phyloP scores from a whole-genome alignment of 2,113 vertebrate genomes.

The Brienomyrus brachyistius region DNA sequence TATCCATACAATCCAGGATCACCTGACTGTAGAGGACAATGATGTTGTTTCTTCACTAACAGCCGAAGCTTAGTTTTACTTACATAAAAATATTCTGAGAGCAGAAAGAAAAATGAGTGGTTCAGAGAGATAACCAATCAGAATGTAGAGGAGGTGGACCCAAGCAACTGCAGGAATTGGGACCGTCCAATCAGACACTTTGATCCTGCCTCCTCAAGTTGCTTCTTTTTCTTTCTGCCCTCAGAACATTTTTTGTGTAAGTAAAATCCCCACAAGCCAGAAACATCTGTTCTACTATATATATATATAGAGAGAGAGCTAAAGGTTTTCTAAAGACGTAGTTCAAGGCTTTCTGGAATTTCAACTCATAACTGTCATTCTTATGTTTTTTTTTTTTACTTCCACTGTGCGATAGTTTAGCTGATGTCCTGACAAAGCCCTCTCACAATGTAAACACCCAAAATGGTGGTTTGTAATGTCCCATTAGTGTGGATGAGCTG shows the following conservation, averaged over 20 bases:
- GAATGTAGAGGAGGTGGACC: background rate
- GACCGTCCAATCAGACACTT: background rate
- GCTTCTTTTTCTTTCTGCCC: background rate
- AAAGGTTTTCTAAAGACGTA: background rate
- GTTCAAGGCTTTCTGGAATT: too few relatives aligned
- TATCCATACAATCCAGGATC: constrained; percentile 13
- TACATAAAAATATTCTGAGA: background rate
- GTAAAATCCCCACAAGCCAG: background rate
- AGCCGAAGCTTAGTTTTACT: background rate
- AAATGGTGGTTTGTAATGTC: background rate
- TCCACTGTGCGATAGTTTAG: background rate
- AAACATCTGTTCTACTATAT: background rate
- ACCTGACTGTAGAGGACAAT: background rate
- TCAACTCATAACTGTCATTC: too few relatives aligned
- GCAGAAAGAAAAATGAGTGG: background rate
- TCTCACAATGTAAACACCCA: background rate
- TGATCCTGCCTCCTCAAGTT: background rate
- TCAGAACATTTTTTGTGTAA: background rate
- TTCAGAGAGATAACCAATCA: background rate
- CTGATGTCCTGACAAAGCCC: background rate
- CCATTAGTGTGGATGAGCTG: background rate
- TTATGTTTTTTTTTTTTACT: background rate
- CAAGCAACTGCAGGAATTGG: background rate
- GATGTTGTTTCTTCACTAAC: background rate
- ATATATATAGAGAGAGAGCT: background rate